These are phyloP conservation scores for Hirundichthys speculiger DNA, from an alignment of 2,113 vertebrate genomes.

Conservation along the genomic window DNA sequence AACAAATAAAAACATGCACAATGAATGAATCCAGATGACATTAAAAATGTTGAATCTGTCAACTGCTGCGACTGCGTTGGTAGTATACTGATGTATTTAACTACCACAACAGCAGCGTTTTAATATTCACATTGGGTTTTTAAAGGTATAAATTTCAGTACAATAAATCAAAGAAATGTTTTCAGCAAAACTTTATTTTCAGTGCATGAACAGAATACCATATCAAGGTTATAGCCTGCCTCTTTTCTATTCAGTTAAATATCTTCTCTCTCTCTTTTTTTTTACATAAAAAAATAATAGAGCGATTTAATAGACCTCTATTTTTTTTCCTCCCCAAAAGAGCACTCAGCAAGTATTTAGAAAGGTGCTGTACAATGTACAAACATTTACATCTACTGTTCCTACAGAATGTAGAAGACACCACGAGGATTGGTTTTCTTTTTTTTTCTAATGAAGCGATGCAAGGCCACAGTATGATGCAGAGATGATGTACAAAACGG, in stretches of 20 bases:
- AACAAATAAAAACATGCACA: no score
- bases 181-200: conserved; percentile 78
- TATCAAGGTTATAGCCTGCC: conserved; percentile 71
- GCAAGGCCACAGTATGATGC: conserved; percentile 87
- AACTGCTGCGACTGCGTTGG: no score
- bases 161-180: conserved; percentile 39
- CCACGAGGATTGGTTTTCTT: conserved; percentile 75
- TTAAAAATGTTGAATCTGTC: no score
- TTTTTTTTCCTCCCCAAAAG: conserved; percentile 66
- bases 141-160: background rate
- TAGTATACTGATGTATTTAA: no score
- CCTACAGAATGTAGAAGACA: conserved; percentile 82
- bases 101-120: no score
- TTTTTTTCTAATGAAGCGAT: conserved; percentile 78
- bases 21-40: no score
- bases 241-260: conserved; percentile 74
- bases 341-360: conserved; percentile 86
- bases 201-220: conserved; percentile 84
- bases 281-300: conserved; percentile 99
- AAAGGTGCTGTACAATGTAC: conserved; percentile 99
- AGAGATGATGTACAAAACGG: conserved; percentile 53
- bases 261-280: conserved; percentile 73
- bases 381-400: conserved; percentile 95
- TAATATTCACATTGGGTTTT: no score
- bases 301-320: conserved; percentile 85